phyloP scores from a whole-genome alignment of 2,888 invertebrate genomes.

The Zootermopsis nevadensis region DNA sequence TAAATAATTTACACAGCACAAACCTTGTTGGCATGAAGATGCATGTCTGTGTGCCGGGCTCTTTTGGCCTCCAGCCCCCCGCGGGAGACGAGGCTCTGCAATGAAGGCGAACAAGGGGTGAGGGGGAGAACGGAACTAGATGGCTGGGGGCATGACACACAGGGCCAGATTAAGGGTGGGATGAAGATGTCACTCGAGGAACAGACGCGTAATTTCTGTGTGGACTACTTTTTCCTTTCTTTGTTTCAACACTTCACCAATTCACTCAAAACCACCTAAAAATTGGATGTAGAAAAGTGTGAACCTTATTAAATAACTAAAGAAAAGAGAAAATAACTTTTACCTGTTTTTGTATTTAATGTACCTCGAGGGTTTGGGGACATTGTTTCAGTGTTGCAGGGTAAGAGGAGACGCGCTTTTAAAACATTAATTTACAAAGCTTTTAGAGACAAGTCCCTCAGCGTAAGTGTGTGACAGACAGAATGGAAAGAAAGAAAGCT shows the following conservation, averaged over 20 bases:
- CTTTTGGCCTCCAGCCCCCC: conserved; percentile 39
- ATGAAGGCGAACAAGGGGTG: conserved; percentile 39
- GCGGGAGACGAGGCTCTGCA: conserved; percentile 44
- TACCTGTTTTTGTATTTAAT: conserved; percentile 43
- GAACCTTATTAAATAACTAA: conserved; percentile 50
- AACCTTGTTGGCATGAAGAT: conserved; percentile 47
- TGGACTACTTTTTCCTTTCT: conserved; percentile 16
- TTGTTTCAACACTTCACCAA: conserved; percentile 39
- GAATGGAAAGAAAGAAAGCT: conserved; percentile 34
- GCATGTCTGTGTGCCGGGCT: conserved; percentile 49
- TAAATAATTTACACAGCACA: conserved; percentile 60
- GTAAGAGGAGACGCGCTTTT: conserved; percentile 35
- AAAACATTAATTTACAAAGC: conserved; percentile 48
- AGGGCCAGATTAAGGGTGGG: conserved; percentile 34
- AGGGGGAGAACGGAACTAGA: conserved; percentile 9
- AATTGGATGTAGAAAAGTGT: conserved; percentile 36
- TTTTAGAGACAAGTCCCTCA: conserved; percentile 46
- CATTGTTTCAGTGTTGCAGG: conserved; percentile 18
- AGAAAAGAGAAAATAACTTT: conserved; percentile 40
- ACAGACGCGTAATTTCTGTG: conserved; percentile 39
- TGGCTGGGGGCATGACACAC: conserved; percentile 27
- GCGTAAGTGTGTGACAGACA: conserved; percentile 40
- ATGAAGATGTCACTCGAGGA: conserved; percentile 41
- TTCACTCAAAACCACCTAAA: conserved; percentile 38
- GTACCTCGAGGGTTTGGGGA: conserved; percentile 28